Conservation (phyloP, 2,888 invertebrate species). For the Camponotus fellah region DNA sequence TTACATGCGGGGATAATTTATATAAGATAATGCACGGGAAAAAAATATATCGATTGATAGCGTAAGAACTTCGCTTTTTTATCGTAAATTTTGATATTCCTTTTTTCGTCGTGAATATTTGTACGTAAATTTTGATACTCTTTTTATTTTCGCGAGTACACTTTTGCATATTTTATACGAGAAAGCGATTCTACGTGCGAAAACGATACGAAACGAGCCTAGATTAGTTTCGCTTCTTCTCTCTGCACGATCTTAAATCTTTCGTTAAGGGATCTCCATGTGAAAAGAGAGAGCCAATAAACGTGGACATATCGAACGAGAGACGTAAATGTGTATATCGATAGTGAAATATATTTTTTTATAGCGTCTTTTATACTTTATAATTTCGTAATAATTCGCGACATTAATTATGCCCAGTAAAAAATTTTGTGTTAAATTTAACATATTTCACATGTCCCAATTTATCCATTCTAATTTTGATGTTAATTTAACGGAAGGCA, state of each 20-base stretch:
- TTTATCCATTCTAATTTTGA: too few relatives aligned
- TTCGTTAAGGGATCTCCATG: not conserved
- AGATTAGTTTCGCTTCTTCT: not conserved
- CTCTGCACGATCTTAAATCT: not conserved
- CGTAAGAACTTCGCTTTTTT: not conserved
- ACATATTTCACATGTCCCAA: too few relatives aligned
- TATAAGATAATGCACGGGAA: not conserved
- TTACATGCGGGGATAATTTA: not conserved
- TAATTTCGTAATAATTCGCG: not conserved
- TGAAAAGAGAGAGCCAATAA: not conserved
- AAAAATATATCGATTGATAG: constrained; percentile 3
- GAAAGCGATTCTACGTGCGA: not conserved
- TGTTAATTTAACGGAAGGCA: too few relatives aligned
- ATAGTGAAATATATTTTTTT: not conserved
- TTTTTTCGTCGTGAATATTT: constrained; percentile 4
- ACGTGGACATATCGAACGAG: not conserved
- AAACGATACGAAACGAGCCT: not conserved
- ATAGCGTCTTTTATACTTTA: not conserved
- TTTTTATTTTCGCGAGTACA: not conserved
- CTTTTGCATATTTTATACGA: not conserved
- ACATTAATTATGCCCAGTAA: not conserved
- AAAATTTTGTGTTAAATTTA: too few relatives aligned
- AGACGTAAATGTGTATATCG: not conserved
- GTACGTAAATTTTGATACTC: not conserved
- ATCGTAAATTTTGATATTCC: not conserved